Base-by-base conservation (phyloP, 2,888 invertebrate genomes). In the Seira ritae region DNA sequence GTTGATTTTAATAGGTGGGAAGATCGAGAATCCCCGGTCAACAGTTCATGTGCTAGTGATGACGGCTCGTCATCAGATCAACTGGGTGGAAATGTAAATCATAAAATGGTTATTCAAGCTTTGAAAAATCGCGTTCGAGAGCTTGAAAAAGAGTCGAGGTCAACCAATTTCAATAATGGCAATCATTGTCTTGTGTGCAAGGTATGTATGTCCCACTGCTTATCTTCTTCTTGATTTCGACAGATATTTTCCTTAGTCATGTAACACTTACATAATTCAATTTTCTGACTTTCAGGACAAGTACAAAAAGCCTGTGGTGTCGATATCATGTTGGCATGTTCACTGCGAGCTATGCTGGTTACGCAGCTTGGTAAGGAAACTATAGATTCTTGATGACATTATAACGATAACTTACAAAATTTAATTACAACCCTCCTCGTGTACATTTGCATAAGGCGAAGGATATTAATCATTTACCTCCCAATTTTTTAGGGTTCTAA, bases 271-370 rank as follows among this genome's bases (percentile, higher is more conserved):
- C 31, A 15, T 68, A 15, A 42, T 20, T 70, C 60, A 37, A 66
- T 80, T 68, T 75, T 74, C 78, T 42, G 80, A 86, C 91, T 89
- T 92, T 6, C 90, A 94, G 94, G 97, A 96, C 74, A 93, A 94
- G 37, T 96, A 96, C 91, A 93, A 93, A 77, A 96, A 95, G 60
- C 97, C 98, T 0, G 95, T 97, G 4, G 96, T 97, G 74, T 98
- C 98, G 0, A 95, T 97, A 84, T 96, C 96, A 90, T 98, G 98
- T 91, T 98, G 98, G 98, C 98, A 98, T 91, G 97, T 98, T 0
- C 96, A 98, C 91, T 98, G 98, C 90, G 97, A 98, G 92, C 93
- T 94, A 87, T 95, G 95, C 90, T 95, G 95, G 95, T 91, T 95
- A 24, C 93, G 94, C 90, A 94, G 94, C 66, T 90, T 94, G 92